Evolutionary conservation across 1,140 invertebrate species (phyloP).

Genomic region (Aphidius ervi): DNA sequence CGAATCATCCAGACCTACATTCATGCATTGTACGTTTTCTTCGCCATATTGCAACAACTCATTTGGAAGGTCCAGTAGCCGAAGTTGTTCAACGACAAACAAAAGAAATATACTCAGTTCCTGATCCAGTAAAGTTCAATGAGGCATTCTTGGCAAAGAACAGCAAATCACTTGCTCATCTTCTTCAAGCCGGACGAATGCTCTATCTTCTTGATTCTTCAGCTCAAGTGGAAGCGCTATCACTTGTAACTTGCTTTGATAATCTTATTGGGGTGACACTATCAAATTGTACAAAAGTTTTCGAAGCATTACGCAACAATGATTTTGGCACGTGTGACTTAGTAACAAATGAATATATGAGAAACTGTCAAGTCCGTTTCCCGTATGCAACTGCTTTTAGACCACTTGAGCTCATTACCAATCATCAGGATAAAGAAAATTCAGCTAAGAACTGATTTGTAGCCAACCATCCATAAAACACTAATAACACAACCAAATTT

Average conservation of each 20-base stretch:
- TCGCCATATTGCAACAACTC: slow-evolving; percentile 52
- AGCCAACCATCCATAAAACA: slow-evolving; percentile 11
- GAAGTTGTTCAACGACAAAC: slow-evolving; percentile 73
- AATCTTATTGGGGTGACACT: slow-evolving; percentile 56
- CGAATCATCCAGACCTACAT: slow-evolving; percentile 76
- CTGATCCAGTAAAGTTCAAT: slow-evolving; percentile 65
- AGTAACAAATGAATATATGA: slow-evolving; percentile 65
- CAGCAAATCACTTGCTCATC: slow-evolving; percentile 62
- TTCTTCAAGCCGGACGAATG: slow-evolving; percentile 70
- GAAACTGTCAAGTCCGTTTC: slow-evolving; percentile 69
- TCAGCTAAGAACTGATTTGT: slow-evolving; percentile 52
- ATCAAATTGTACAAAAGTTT: slow-evolving; percentile 72
- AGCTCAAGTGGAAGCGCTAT: slow-evolving; percentile 60
- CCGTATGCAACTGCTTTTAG: slow-evolving; percentile 70
- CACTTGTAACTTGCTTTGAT: slow-evolving; percentile 60
- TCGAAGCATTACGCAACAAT: slow-evolving; percentile 70
- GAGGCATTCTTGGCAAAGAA: slow-evolving; percentile 64
- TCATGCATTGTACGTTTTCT: slow-evolving; percentile 77
- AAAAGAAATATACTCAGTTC: slow-evolving; percentile 58
- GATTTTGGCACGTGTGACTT: slow-evolving; percentile 73
- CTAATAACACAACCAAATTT: too few relatives aligned
- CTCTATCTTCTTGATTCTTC: slow-evolving; percentile 64
- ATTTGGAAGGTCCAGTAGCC: slow-evolving; percentile 60
- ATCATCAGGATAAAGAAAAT: slow-evolving; percentile 49
- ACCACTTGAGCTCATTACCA: slow-evolving; percentile 41